Conservation (phyloP, 2,113 vertebrate genomes). For the Nannobrachium achirus region DNA sequence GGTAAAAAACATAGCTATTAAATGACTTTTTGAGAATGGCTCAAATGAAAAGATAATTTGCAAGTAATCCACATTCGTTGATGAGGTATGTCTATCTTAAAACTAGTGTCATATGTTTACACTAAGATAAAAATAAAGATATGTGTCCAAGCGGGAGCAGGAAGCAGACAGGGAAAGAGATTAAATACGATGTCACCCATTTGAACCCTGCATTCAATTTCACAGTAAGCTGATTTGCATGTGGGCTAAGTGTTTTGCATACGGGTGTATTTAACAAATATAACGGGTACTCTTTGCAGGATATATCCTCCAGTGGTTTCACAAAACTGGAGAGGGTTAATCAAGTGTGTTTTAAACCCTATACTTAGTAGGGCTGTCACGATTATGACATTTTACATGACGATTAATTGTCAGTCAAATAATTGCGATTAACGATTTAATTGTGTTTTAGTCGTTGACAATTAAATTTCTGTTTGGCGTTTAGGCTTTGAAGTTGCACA, state of each 20-base stretch:
- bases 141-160: slow-evolving; percentile 28
- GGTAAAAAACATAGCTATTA: background rate
- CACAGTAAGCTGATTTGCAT: slow-evolving; percentile 69
- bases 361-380: too few species aligned
- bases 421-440: too few species aligned
- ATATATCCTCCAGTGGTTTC: slow-evolving; percentile 14
- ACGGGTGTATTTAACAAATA: slow-evolving; percentile 20
- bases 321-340: background rate
- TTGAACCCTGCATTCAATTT: slow-evolving; percentile 52
- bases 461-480: too few species aligned
- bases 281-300: slow-evolving; percentile 6
- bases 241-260: slow-evolving; percentile 32
- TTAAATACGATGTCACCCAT: slow-evolving; percentile 47
- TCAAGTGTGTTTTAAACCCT: too few species aligned
- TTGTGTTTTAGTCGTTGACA: too few species aligned
- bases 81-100: background rate
- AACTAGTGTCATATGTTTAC: background rate
- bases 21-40: background rate
- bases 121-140: slow-evolving; percentile 31
- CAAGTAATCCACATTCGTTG: background rate
- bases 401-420: too few species aligned
- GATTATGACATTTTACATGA: too few species aligned
- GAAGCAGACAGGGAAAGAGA: slow-evolving; percentile 39
- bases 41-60: slow-evolving; percentile 9
- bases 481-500: too few species aligned